Evolutionary conservation across 2,113 vertebrate species (phyloP).

Genomic region (Ceyx margarethae): DNA sequence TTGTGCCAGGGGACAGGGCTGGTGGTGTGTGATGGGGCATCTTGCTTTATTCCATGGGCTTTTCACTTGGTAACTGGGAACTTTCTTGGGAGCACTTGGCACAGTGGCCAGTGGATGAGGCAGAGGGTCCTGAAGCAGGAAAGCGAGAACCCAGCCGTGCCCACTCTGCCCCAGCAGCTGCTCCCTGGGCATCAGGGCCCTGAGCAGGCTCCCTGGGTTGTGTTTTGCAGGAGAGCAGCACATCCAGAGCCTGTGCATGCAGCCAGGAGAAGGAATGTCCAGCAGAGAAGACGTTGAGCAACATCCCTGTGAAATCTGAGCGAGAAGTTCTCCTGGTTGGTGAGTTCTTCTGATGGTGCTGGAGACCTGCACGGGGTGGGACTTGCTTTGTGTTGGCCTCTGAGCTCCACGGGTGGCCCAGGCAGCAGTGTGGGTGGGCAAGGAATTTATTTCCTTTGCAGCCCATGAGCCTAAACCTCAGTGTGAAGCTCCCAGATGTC

Average conservation of each 20-base stretch:
- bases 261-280: slow-evolving; percentile 87
- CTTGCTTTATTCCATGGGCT: background rate
- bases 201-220: background rate
- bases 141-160: background rate
- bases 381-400: background rate
- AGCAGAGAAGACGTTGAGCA: slow-evolving; percentile 77
- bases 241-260: slow-evolving; percentile 79
- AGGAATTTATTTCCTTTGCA: background rate
- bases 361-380: background rate
- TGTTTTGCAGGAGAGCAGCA: slow-evolving; percentile 66
- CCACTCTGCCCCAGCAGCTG: background rate
- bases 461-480: background rate
- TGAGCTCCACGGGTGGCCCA: no score
- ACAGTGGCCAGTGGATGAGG: background rate
- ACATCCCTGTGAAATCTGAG: slow-evolving; percentile 87
- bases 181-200: background rate
- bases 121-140: background rate
- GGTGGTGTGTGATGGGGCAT: background rate
- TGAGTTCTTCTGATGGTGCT: slow-evolving; percentile 56
- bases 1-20: background rate
- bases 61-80: background rate
- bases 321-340: slow-evolving; percentile 92
- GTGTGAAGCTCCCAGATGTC: background rate
- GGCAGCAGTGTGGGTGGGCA: no score
- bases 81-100: background rate